Evolutionary conservation across 2,797 vertebrate genomes (phyloP).

Genomic region (Ctenopoma multispine): DNA sequence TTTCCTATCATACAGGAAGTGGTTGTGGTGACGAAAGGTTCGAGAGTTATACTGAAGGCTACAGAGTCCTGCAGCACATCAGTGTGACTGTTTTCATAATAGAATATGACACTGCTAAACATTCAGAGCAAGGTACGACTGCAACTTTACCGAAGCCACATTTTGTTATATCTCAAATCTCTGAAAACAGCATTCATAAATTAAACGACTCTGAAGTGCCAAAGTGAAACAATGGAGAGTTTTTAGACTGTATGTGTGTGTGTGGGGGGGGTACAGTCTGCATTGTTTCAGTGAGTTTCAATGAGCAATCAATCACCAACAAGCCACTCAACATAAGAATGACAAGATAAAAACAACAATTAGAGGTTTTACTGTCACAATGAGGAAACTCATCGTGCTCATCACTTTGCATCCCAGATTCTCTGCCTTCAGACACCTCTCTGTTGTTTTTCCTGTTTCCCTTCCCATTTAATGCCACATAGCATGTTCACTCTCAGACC

Average conservation of each 20-base stretch:
- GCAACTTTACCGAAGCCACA: background rate
- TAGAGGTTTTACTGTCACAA: conserved; percentile 23
- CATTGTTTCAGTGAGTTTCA: conserved; percentile 60
- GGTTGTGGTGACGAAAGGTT: conserved; percentile 54
- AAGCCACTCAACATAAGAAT: conserved; percentile 41
- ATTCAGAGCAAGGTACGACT: background rate
- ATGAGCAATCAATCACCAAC: conserved; percentile 57
- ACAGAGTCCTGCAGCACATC: background rate
- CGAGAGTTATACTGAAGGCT: background rate
- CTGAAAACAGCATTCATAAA: conserved; percentile 18
- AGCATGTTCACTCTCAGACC: conserved; percentile 4
- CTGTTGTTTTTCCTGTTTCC: background rate
- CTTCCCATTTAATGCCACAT: background rate
- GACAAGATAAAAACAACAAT: conserved; percentile 50
- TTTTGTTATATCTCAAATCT: conserved; percentile 12
- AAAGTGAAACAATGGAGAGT: conserved; percentile 58
- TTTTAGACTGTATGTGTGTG: conserved; percentile 29
- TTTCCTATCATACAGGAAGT: conserved; percentile 72
- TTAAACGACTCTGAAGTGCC: conserved; percentile 38
- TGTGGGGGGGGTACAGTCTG: conserved; percentile 48
- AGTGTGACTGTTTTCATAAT: background rate
- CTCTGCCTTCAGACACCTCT: background rate
- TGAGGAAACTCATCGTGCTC: background rate
- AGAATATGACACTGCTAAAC: background rate
- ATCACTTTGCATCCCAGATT: background rate